phyloP scores from a whole-genome alignment of 2,888 invertebrate genomes.

The Cryptus viduatorius region DNA sequence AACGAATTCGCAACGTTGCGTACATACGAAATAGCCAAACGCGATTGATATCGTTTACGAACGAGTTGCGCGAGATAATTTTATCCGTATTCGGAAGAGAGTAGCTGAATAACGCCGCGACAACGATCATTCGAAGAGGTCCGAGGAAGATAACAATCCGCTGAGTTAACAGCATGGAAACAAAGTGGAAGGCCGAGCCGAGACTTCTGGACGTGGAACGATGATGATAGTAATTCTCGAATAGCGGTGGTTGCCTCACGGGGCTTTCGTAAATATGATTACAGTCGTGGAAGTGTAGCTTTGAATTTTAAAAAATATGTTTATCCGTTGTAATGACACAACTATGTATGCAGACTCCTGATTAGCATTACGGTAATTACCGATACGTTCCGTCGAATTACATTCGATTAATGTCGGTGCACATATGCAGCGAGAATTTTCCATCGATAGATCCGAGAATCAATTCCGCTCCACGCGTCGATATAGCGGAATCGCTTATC shows the following conservation, averaged over 20 bases:
- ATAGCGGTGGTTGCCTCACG: slow-evolving; percentile 19
- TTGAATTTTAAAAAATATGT: neutral
- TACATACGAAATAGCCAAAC: neutral
- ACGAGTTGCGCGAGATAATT: too few relatives aligned
- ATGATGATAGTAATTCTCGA: slow-evolving; percentile 17
- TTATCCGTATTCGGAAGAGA: neutral
- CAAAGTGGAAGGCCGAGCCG: neutral
- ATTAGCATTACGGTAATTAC: slow-evolving; percentile 1
- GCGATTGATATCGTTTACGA: neutral
- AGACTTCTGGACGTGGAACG: neutral
- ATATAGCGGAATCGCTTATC: neutral
- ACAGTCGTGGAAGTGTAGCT: neutral
- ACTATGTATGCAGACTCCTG: slow-evolving; percentile 4
- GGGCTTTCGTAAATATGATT: slow-evolving; percentile 24
- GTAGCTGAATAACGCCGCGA: neutral
- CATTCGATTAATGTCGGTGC: neutral
- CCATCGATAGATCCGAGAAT: neutral
- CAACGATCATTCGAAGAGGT: slow-evolving; percentile 3
- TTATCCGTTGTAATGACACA: slow-evolving; percentile 8
- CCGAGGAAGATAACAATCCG: neutral
- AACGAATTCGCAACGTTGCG: neutral
- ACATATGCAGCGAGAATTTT: neutral
- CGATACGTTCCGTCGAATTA: slow-evolving; percentile 17
- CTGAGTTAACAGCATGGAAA: neutral
- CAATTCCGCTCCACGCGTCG: neutral